Evolutionary conservation across 2,888 invertebrate genomes (phyloP), one percentile per base, ranked within the genome.

Genomic region (Apeira syringaria): DNA sequence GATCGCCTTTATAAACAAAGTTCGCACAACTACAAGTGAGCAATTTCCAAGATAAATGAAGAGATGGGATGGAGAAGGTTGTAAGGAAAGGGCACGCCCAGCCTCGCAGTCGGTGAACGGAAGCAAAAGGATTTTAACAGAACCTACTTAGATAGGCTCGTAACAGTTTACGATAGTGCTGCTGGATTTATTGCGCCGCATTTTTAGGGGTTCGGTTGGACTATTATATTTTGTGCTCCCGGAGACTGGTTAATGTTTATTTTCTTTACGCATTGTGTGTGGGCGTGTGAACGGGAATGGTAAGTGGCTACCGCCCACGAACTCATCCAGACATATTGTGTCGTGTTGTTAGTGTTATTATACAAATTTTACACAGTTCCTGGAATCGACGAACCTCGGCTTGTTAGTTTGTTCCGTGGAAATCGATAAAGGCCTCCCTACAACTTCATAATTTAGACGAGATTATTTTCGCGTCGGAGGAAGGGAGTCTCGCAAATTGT

Each of bases 61-160:
- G 50, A 56, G 51, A 51, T 46, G 53, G 47, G 43, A 42, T 33
- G 49, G 43, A 32, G 53, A 61, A 54, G 53, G 56, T 48, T 58
- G 53, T 50, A 51, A 44, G 51, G 40, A 42, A 51, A 51, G 47
- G 56, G 59, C 43, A 47, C 50, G 56, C 54, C 53, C 43, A 56
- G 35, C 45, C 3, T 15, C 39, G 33, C 47, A 51, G 51, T 53
- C 48, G 34, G 48, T 50, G 48, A 55, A 50, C 50, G 52, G 58
- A 45, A 56, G 41, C 56, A 53, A 49, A 47, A 56, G 61, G 65
- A 61, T 59, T 63, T 59, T 53, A 63, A 59, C 61, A 59, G 53
- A 49, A 56, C 52, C 55, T 64, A 48, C 59, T 64, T 52, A 60
- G 68, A 63, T 61, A 59, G 51, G 45, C 54, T 61, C 67, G 65